Base-by-base conservation (phyloP, 2,113 vertebrate genomes). In the Phodopus roborovskii region DNA sequence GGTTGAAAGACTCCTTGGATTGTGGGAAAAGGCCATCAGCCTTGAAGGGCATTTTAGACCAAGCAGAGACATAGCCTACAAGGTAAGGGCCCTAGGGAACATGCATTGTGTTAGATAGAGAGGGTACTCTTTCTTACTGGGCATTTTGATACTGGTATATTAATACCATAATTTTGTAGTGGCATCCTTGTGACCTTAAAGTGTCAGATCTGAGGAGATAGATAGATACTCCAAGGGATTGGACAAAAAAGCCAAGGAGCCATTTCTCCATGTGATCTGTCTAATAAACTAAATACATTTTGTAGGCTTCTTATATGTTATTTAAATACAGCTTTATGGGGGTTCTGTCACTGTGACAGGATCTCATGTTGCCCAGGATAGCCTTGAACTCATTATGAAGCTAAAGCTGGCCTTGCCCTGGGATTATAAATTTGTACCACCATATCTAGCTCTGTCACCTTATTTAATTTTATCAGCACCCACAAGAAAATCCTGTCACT, bases 1-100 rank as follows among this genome's bases (percentile, higher is more conserved):
- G 97, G 98, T 98, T 98, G 98, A 99, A 98, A 98, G 98, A 97
- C 96, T 95, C 94, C 73, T 90, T 93, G 97, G 97, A 95, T 92
- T 94, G 95, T 82, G 96, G 97, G 97, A 98, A 88, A 97, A 98
- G 94, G 22, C 95, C 93, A 98, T 98, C 92, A 82, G 92, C 96
- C 94, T 96, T 97, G 95, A 98, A 98, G 98, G 90, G 94, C 97
- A 95, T 98, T 98, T 98, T 96, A 98, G 86, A 96, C 96, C 70
- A 85, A 95, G 94, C 95, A 86, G 95, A 97, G 97, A 4, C 94
- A 75, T 94, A 94, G 97, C 97, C 58, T 19, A 45, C 1, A 94
- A 97, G 96, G 48, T n/a, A 20, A 42, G 68, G 70, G 7, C 3
- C 16, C 28, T 50, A 4, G 22, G 28, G n/a, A 26, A 16, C 64